phyloP scores from a whole-genome alignment of 2,888 invertebrate genomes.

The Fissipunctia ypsillon region DNA sequence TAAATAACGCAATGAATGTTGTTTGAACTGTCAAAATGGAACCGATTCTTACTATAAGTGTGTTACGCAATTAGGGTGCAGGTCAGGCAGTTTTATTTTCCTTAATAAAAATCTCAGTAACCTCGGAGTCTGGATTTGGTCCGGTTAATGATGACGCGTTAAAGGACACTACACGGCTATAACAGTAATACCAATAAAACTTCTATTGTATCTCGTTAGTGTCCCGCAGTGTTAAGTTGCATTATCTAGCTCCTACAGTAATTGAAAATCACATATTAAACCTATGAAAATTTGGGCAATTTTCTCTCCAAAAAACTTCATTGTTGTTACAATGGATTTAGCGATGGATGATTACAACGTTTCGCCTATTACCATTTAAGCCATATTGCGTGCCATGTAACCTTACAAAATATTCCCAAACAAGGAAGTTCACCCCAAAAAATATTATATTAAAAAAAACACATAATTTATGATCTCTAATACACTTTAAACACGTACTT shows the following conservation, averaged over 20 bases:
- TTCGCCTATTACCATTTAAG: neutral
- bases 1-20: no score
- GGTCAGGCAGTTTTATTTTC: neutral
- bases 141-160: no score
- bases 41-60: no score
- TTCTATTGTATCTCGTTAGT: no score
- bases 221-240: no score
- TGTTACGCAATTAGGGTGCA: no score
- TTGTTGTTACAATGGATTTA: neutral
- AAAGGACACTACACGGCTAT: no score
- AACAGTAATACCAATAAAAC: no score
- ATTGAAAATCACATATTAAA: neutral
- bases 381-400: slow-evolving; percentile 11
- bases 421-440: slow-evolving; percentile 28
- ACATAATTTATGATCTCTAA: slow-evolving; percentile 70
- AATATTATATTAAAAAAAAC: slow-evolving; percentile 29
- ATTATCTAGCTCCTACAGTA: neutral
- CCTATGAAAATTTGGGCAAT: neutral
- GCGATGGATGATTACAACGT: slow-evolving; percentile 8
- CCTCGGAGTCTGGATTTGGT: neutral
- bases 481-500: slow-evolving; percentile 72
- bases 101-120: neutral
- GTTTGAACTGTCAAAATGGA: no score
- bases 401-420: slow-evolving; percentile 26
- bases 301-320: neutral